Evolutionary conservation across 2,888 invertebrate species (phyloP).

Genomic region (Diarsia rubi): DNA sequence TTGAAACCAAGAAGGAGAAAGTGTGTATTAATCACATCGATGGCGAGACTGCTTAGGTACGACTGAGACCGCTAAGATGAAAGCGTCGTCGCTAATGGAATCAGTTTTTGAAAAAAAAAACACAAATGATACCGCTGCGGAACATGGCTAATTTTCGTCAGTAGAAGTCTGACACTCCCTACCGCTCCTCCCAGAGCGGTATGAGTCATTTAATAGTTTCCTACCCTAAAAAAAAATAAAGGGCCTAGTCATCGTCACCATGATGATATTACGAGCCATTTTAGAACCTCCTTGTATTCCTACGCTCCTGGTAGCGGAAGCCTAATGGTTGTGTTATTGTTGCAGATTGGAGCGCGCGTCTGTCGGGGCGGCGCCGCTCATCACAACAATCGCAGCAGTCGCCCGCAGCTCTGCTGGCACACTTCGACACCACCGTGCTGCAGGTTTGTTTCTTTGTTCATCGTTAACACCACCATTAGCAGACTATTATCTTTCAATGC

Average conservation of each 20-base stretch:
- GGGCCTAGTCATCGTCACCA: background rate
- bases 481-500: background rate
- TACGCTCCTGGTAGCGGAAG: background rate
- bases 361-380: constrained; percentile 82
- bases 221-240: too few relatives aligned
- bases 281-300: background rate
- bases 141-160: too few relatives aligned
- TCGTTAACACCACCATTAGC: background rate
- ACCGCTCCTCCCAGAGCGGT: too few relatives aligned
- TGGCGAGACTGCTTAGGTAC: too few relatives aligned
- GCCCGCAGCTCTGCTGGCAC: constrained; percentile 91
- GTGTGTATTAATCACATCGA: background rate
- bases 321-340: constrained; percentile 64
- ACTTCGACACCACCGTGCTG: constrained; percentile 94
- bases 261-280: background rate
- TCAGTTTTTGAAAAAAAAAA: too few relatives aligned
- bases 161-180: too few relatives aligned
- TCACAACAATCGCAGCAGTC: constrained; percentile 86
- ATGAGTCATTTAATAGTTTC: too few relatives aligned
- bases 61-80: background rate
- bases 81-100: background rate
- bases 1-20: background rate
- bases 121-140: too few relatives aligned
- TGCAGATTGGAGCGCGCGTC: constrained; percentile 85
- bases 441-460: constrained; percentile 87